Evolutionary conservation across 2,113 vertebrate species (phyloP), one percentile per base, ranked within the genome.

Genomic region (Mandrillus leucophaeus): DNA sequence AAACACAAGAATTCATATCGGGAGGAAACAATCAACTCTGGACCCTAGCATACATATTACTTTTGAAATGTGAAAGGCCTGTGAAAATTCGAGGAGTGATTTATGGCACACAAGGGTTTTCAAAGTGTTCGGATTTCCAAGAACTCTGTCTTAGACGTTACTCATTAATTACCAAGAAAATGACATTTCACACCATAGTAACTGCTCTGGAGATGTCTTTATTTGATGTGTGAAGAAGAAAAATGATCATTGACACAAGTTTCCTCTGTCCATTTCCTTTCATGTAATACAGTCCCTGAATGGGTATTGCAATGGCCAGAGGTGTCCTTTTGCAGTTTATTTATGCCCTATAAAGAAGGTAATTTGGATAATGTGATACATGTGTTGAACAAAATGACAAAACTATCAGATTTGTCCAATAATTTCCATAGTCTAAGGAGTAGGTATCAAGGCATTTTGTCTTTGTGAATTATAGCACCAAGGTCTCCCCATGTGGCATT

Each of bases 1-100:
- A 88, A 92, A 93, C 84, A 84, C 40, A 90, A 94, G 85, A 96
- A 94, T 94, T 97, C 85, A 94, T 64, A 85, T 0, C 88, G 38
- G 30, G 12, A 48, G 38, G 82, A 88, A 80, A 96, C 93, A 61
- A 78, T 84, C 20, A 73, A 79, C 40, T 64, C 35, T 92, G 25
- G 35, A 81, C 55, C 43, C 80, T 81, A 88, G 80, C 32, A 80
- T 70, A 48, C 48, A 57, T 70, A 95, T n/a, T 89, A 92, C 38
- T 82, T 98, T 82, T 64, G 75, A 89, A 73, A 55, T 75, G 27
- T 40, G 97, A 97, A 91, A 94, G 27, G 11, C 0, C 0, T 88
- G 84, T 94, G 88, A 90, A 96, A 97, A 76, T 93, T 81, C 38
- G 35, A 96, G 43, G 59, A 59, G 48, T 88, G 73, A 92, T 45